Evolutionary conservation across 2,888 invertebrate species (phyloP), one percentile per base, ranked within the genome.

Genomic region (Pedicia rivosa): DNA sequence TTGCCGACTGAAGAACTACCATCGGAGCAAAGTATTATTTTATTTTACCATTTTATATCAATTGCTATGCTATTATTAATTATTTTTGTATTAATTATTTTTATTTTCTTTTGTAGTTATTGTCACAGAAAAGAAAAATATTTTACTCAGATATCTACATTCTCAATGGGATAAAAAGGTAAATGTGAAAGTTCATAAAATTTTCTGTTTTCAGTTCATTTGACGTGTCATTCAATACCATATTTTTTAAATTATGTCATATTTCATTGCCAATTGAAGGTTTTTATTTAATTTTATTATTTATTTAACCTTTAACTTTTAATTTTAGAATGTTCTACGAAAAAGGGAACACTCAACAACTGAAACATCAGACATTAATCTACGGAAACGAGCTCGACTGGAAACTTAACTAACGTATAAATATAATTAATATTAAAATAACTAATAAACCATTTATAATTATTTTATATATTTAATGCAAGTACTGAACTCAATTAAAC

Each of bases 121-220:
- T 55, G 91, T 91, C 29, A 88, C 91, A 54, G 94, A 94, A 63
- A 92, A 90, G 64, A 86, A 90, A 33, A 91, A 90, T 56, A 91
- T 94, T 52, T 67, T 94, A 40, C 63, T 94, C 51, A 76, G 92
- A 64, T 94, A 90, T 62, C 70, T 94, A 44, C 91, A 92, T 51
- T 88, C 91, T 52, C 88, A 90, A 62, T 92, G 90, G 87, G 91
- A 92, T 56, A 91, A 88, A 66, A 87, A 87, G 72, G 75, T 79
- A 62, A 40, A 16, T 6, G 20, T 20, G 6, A 20, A 20, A 20
- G 20, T 6, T 6, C 5, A 20, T 5, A 20, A 20, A 20, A 20
- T 20, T 5, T 6, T 20, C 20, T 6, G 8, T 20, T 20, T 20
- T 20, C 20, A 8, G 8, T 5, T 6, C 5, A 8, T 6, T 6